These are phyloP conservation scores for Periplaneta americana DNA, from an alignment of 1,140 invertebrate species.

Conservation along the genomic window DNA sequence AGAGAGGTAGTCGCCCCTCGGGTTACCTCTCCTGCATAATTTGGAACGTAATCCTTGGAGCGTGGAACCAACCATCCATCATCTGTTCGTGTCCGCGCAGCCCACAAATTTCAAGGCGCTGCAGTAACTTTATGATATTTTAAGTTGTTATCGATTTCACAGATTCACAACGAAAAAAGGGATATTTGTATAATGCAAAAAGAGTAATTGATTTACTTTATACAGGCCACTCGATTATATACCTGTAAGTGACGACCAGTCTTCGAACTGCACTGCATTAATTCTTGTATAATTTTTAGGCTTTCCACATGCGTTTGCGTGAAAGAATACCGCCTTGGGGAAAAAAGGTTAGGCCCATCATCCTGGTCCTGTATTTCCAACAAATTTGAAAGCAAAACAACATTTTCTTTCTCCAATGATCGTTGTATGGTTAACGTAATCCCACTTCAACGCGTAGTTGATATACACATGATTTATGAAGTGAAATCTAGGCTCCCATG, in stretches of 20 bases:
- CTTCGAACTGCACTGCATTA: too few relatives aligned
- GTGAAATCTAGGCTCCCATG: too few relatives aligned
- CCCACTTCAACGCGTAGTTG: too few relatives aligned
- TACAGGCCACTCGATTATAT: not conserved
- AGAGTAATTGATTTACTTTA: not conserved
- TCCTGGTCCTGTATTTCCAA: too few relatives aligned
- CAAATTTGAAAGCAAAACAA: too few relatives aligned
- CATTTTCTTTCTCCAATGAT: too few relatives aligned
- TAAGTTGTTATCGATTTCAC: not conserved
- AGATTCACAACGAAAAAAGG: not conserved
- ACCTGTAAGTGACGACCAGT: not conserved
- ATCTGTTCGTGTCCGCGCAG: not conserved
- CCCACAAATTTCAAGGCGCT: not conserved
- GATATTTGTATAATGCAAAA: not conserved
- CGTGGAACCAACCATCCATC: not conserved
- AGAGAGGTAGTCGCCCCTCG: not conserved
- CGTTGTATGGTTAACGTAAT: too few relatives aligned
- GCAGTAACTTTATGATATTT: not conserved
- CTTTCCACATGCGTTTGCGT: too few relatives aligned
- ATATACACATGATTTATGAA: too few relatives aligned
- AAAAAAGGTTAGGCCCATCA: too few relatives aligned
- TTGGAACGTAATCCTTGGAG: not conserved
- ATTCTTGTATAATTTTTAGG: too few relatives aligned
- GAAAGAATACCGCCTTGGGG: too few relatives aligned
- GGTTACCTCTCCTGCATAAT: not conserved